phyloP scores from a whole-genome alignment of 1,140 invertebrate genomes.

The Bradysia coprophila region DNA sequence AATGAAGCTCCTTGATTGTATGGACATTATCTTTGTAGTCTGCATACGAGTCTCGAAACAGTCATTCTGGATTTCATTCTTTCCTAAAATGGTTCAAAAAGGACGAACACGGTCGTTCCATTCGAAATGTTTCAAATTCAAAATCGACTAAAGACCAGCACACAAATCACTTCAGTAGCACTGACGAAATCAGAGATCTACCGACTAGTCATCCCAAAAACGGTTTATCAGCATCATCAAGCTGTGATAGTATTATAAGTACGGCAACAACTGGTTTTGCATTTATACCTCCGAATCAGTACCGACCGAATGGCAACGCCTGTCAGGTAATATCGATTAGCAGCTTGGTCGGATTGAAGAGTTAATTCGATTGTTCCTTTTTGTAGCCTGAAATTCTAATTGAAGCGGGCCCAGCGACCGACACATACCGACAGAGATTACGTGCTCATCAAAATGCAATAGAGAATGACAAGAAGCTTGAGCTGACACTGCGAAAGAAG shows the following conservation, averaged over 20 bases:
- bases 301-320: constrained; percentile 23
- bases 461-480: constrained; percentile 26
- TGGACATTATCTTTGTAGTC: neutral
- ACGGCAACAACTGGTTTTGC: constrained; percentile 52
- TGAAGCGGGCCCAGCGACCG: constrained; percentile 29
- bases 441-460: constrained; percentile 33
- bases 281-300: constrained; percentile 34
- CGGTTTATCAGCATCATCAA: constrained; percentile 13
- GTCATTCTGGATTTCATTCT: constrained; percentile 23
- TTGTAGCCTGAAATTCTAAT: constrained; percentile 21
- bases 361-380: constrained; percentile 5
- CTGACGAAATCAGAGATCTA: constrained; percentile 3
- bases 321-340: constrained; percentile 5
- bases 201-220: constrained; percentile 5
- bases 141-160: constrained; percentile 11
- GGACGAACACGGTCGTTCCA: constrained; percentile 2
- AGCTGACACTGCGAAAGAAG: constrained; percentile 38
- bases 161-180: constrained; percentile 6
- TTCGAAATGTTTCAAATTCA: constrained; percentile 10
- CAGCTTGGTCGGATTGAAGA: neutral
- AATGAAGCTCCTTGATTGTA: neutral
- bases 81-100: constrained; percentile 30
- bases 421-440: constrained; percentile 38
- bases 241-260: constrained; percentile 37
- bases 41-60: neutral